A percentile compares a stretch with the other conserved stretches of the same genome.
phyloP scores from a whole-genome alignment of 2,797 vertebrate species.

The Malacoctenus gilli region DNA sequence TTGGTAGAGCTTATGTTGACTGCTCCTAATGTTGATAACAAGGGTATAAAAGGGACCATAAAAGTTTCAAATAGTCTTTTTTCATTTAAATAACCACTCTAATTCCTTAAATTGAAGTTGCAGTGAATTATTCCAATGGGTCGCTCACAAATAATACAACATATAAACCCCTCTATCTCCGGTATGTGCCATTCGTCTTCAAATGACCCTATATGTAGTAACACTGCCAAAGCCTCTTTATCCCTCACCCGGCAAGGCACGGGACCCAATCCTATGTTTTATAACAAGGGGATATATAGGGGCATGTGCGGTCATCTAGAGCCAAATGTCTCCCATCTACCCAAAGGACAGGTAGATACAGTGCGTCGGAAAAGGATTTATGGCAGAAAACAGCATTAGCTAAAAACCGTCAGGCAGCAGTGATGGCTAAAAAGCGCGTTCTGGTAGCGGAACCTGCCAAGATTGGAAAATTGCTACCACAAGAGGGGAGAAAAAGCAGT shows the following conservation, averaged over 20 bases:
- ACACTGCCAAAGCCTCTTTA: constrained; percentile 64
- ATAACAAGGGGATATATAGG: constrained; percentile 79
- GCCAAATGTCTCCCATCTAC: constrained; percentile 76
- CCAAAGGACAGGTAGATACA: constrained; percentile 79
- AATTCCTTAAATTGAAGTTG: constrained; percentile 27
- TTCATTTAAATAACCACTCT: constrained; percentile 30
- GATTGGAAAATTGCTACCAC: constrained; percentile 83
- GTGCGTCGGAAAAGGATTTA: constrained; percentile 83
- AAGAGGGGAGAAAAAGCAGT: constrained; percentile 73
- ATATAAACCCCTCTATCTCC: constrained; percentile 60
- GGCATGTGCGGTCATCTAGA: constrained; percentile 81
- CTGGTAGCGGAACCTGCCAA: constrained; percentile 74
- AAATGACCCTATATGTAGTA: constrained; percentile 74
- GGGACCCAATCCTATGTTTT: constrained; percentile 76
- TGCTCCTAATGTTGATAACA: not conserved
- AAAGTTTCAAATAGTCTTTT: constrained; percentile 23
- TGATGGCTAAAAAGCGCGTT: constrained; percentile 75
- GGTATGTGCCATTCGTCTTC: constrained; percentile 67
- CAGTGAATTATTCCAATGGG: constrained; percentile 23
- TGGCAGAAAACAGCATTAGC: constrained; percentile 81
- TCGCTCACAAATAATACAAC: constrained; percentile 48
- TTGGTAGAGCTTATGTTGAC: no score
- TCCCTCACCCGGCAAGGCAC: constrained; percentile 54
- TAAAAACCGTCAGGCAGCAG: constrained; percentile 78
- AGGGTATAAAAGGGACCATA: not conserved